These are phyloP conservation scores for Varanus salvator DNA, from an alignment of 2,113 vertebrate genomes.

Conservation along the genomic window DNA sequence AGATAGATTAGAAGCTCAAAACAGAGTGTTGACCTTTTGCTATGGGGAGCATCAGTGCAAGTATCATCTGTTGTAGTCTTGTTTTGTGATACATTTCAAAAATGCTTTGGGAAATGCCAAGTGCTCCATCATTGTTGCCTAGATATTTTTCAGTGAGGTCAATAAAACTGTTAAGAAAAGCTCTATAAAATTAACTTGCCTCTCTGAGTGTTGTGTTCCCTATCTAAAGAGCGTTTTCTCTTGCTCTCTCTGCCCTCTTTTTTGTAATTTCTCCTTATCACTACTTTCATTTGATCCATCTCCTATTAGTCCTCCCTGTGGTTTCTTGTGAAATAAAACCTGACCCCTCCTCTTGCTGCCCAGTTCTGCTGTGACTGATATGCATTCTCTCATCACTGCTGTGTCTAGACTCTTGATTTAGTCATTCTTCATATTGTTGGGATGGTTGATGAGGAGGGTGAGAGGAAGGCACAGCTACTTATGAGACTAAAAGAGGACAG, in stretches of 20 bases:
- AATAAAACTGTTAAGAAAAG: conserved; percentile 42
- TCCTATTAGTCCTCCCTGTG: neutral
- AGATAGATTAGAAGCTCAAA: conserved; percentile 61
- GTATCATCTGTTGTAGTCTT: conserved; percentile 41
- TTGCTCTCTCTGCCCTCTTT: neutral
- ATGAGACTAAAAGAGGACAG: no score
- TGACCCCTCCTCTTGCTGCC: neutral
- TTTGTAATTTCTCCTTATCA: conserved; percentile 14
- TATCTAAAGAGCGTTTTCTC: conserved; percentile 30
- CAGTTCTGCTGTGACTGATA: neutral
- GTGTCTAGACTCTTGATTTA: neutral
- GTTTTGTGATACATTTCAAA: conserved; percentile 57
- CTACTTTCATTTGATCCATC: conserved; percentile 23
- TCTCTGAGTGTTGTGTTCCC: conserved; percentile 14
- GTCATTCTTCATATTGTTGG: neutral
- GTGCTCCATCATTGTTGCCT: conserved; percentile 38
- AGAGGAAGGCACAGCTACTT: no score
- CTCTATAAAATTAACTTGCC: conserved; percentile 36
- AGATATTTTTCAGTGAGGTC: conserved; percentile 37
- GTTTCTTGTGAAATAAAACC: conserved; percentile 37
- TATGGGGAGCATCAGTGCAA: conserved; percentile 48
- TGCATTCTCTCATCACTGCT: conserved; percentile 14
- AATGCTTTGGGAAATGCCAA: conserved; percentile 64
- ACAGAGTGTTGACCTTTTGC: conserved; percentile 65
- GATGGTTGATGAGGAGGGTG: neutral